phyloP scores from a whole-genome alignment of 2,888 invertebrate species.

The Pyralis farinalis region DNA sequence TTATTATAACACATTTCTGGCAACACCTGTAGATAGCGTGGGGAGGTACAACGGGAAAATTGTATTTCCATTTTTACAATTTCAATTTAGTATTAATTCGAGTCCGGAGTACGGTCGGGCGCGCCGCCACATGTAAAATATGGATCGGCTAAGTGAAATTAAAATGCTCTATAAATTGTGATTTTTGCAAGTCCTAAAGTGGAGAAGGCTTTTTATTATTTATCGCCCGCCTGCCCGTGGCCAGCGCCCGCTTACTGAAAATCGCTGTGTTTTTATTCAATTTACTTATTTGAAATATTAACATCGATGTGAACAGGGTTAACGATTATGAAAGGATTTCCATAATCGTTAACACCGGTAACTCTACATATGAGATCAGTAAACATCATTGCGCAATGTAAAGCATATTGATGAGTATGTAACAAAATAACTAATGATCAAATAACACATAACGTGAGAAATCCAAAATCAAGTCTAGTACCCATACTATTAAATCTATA shows the following conservation, averaged over 20 bases:
- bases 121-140: constrained; percentile 80
- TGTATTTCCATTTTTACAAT: constrained; percentile 81
- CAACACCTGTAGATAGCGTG: constrained; percentile 61
- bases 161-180: constrained; percentile 81
- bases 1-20: constrained; percentile 66
- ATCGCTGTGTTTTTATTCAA: constrained; percentile 76
- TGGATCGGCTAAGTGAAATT: constrained; percentile 81
- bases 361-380: not conserved
- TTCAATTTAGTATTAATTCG: constrained; percentile 81
- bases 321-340: too few species aligned
- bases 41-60: constrained; percentile 70
- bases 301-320: constrained; percentile 46
- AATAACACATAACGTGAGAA: too few species aligned
- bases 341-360: constrained; percentile 31
- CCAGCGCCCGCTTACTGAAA: constrained; percentile 69
- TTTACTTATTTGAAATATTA: constrained; percentile 72
- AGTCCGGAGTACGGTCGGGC: constrained; percentile 70
- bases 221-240: constrained; percentile 66
- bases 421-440: too few species aligned
- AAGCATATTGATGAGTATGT: too few species aligned
- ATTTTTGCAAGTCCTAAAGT: constrained; percentile 82
- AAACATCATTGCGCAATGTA: not conserved
- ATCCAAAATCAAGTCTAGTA: too few species aligned
- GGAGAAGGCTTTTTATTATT: constrained; percentile 81
- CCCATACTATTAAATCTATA: too few species aligned